phyloP scores from a whole-genome alignment of 2,888 invertebrate genomes.

The Clusia tigrina region DNA sequence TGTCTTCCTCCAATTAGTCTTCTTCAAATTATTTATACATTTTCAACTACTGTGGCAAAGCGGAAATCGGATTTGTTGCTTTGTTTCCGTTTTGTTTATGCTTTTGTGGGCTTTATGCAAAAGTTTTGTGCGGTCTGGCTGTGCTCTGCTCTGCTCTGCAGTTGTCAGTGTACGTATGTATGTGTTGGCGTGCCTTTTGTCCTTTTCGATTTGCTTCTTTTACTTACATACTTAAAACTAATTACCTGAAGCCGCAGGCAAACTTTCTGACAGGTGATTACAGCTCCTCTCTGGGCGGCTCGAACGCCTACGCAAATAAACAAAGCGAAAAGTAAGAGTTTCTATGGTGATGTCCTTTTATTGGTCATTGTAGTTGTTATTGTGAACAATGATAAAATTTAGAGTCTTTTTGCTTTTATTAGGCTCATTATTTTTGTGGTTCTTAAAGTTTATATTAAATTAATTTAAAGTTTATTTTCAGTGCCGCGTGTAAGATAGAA shows the following conservation, averaged over 20 bases:
- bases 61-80: slow-evolving; percentile 22
- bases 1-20: slow-evolving; percentile 21
- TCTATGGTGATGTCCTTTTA: background rate
- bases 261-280: slow-evolving; percentile 37
- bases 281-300: background rate
- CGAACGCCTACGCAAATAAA: background rate
- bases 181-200: background rate
- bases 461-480: too few species aligned
- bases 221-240: slow-evolving; percentile 36
- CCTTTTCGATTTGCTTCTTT: background rate
- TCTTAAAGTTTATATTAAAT: background rate
- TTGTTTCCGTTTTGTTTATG: slow-evolving; percentile 10
- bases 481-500: too few species aligned
- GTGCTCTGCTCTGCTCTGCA: background rate
- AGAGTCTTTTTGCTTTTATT: background rate
- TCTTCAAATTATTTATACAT: slow-evolving; percentile 21
- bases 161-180: background rate
- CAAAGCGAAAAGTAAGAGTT: background rate
- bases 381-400: background rate
- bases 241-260: slow-evolving; percentile 32
- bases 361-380: background rate
- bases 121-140: background rate
- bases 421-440: background rate
- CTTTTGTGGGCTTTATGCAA: slow-evolving; percentile 5
- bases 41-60: background rate